These are phyloP conservation scores for Cephalophus harveyi DNA, from an alignment of 2,113 vertebrate species.

Conservation along the genomic window DNA sequence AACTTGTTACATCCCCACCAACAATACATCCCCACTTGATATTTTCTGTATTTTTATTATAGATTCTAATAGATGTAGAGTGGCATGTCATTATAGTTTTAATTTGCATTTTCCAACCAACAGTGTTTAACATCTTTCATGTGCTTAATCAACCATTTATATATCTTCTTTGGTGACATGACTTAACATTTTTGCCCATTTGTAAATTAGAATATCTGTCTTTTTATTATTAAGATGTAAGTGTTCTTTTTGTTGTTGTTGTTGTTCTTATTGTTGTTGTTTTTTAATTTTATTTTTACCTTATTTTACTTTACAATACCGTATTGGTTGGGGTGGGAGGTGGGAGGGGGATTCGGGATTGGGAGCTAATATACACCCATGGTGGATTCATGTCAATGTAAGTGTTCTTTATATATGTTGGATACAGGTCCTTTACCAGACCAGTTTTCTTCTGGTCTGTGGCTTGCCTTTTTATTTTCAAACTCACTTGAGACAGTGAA, in stretches of 20 bases:
- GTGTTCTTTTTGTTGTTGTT: too few species aligned
- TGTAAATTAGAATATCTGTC: background rate
- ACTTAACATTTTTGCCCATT: background rate
- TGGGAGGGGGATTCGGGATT: too few species aligned
- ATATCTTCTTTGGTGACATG: background rate
- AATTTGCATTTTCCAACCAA: background rate
- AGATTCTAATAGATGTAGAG: background rate
- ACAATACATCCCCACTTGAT: background rate
- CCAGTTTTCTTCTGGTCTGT: background rate
- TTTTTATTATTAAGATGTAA: background rate
- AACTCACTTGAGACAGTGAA: background rate
- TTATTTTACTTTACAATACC: too few species aligned
- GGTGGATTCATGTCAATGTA: too few species aligned
- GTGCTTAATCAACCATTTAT: background rate
- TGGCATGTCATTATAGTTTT: background rate
- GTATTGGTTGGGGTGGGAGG: too few species aligned
- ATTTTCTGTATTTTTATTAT: background rate
- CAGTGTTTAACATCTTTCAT: background rate
- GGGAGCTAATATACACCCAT: too few species aligned
- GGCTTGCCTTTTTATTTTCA: background rate
- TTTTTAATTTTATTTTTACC: too few species aligned
- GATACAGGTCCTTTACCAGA: background rate
- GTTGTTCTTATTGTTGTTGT: too few species aligned
- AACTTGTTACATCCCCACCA: background rate
- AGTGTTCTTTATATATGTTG: background rate